Evolutionary conservation across 2,113 vertebrate genomes (phyloP).

Genomic region (Cavia aperea): DNA sequence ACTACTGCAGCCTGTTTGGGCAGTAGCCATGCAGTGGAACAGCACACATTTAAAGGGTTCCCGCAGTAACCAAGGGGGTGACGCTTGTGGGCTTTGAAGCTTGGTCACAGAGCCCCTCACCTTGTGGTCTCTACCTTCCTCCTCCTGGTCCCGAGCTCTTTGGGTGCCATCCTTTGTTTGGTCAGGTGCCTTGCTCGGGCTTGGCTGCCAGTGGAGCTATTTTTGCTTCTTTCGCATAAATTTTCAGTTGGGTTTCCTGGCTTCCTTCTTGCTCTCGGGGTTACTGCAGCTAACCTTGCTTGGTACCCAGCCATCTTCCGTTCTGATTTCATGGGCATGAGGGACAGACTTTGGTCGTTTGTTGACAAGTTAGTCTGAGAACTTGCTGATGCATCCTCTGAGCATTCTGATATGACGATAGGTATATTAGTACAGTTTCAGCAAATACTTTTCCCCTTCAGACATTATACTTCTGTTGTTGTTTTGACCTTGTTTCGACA

Average conservation of each 20-base stretch:
- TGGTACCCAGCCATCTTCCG: neutral
- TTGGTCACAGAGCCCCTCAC: neutral
- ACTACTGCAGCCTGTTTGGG: neutral
- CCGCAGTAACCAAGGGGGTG: neutral
- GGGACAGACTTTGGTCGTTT: neutral
- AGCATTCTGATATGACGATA: no score
- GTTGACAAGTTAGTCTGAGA: neutral
- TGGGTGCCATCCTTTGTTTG: neutral
- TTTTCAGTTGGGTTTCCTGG: neutral
- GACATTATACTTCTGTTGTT: neutral
- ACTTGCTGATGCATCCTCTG: fast-evolving
- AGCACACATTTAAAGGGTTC: no score
- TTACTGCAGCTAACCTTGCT: fast-evolving
- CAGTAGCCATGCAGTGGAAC: no score
- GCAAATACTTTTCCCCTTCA: neutral
- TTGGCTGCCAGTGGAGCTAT: neutral
- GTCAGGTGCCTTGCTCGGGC: no score
- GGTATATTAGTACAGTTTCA: fast-evolving
- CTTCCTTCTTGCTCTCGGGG: fast-evolving
- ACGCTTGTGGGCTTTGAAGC: neutral
- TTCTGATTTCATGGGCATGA: neutral
- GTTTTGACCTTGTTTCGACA: no score
- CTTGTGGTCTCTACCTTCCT: neutral
- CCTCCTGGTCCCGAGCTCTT: neutral
- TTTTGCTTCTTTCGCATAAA: fast-evolving